A percentile compares a stretch with the other conserved stretches of the same genome.
phyloP scores from a whole-genome alignment of 2,888 invertebrate genomes.

The Hirtodrosophila trivittata region DNA sequence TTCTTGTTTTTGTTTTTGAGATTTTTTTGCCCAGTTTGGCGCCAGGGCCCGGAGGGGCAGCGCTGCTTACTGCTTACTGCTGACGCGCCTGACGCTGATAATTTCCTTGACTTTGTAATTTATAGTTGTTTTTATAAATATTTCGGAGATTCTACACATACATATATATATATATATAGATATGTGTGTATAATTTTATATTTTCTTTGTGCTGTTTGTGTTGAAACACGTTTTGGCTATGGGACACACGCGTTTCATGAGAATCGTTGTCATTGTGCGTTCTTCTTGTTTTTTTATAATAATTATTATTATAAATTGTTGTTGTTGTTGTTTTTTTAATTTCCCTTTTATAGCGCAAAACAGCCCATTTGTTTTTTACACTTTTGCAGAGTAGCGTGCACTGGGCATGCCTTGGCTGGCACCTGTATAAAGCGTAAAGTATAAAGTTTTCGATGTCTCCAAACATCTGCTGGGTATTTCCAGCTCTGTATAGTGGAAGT shows the following conservation, averaged over 20 bases:
- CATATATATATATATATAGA: conserved; percentile 5
- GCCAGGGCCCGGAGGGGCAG: conserved; percentile 14
- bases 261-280: conserved; percentile 16
- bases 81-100: conserved; percentile 56
- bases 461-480: conserved; percentile 50
- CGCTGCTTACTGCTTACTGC: too few relatives aligned
- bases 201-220: conserved; percentile 6
- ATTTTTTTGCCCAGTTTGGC: conserved; percentile 22
- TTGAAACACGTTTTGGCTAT: conserved; percentile 55
- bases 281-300: conserved; percentile 1
- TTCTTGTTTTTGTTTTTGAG: conserved; percentile 13
- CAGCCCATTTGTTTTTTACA: too few relatives aligned
- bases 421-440: conserved; percentile 44
- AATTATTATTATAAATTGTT: conserved; percentile 5
- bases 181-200: conserved; percentile 2
- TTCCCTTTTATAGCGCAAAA: not conserved
- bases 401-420: conserved; percentile 1
- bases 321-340: conserved; percentile 2
- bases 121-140: conserved; percentile 71
- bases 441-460: not conserved
- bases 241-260: conserved; percentile 57
- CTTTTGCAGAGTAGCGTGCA: too few relatives aligned
- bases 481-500: not conserved
- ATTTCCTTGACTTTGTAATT: conserved; percentile 77
- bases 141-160: conserved; percentile 18